phyloP scores from a whole-genome alignment of 1,140 invertebrate species.

The Halotydeus destructor region DNA sequence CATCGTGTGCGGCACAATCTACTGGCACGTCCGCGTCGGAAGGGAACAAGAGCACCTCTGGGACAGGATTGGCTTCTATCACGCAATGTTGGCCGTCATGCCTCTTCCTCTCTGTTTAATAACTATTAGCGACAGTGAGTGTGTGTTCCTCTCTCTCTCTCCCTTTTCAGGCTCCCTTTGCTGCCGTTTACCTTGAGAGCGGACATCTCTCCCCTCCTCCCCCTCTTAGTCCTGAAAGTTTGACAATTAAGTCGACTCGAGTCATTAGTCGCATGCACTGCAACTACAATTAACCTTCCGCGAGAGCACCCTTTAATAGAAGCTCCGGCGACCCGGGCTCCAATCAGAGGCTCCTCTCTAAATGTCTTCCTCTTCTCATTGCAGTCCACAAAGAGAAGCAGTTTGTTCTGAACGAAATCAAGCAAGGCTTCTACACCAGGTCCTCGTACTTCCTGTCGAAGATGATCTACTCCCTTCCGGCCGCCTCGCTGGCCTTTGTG shows the following conservation, averaged over 20 bases:
- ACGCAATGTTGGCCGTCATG: conserved; percentile 48
- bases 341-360: neutral
- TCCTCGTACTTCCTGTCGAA: conserved; percentile 52
- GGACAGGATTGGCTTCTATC: conserved; percentile 54
- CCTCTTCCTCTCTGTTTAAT: conserved; percentile 52
- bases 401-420: conserved; percentile 51
- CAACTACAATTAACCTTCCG: too few species aligned
- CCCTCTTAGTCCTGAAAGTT: too few species aligned
- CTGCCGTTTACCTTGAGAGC: too few species aligned
- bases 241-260: too few species aligned
- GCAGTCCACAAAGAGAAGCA: conserved; percentile 37
- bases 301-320: too few species aligned
- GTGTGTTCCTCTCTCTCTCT: too few species aligned
- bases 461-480: conserved; percentile 35
- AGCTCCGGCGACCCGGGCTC: too few species aligned
- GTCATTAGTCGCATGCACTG: too few species aligned
- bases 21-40: conserved; percentile 51
- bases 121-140: conserved; percentile 34
- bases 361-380: conserved; percentile 6
- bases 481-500: conserved; percentile 43
- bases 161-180: too few species aligned
- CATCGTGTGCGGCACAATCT: conserved; percentile 59
- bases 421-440: conserved; percentile 51
- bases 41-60: conserved; percentile 24
- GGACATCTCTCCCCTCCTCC: too few species aligned